Conservation (phyloP, 2,113 vertebrate species). For the Gymnorhina tibicen region DNA sequence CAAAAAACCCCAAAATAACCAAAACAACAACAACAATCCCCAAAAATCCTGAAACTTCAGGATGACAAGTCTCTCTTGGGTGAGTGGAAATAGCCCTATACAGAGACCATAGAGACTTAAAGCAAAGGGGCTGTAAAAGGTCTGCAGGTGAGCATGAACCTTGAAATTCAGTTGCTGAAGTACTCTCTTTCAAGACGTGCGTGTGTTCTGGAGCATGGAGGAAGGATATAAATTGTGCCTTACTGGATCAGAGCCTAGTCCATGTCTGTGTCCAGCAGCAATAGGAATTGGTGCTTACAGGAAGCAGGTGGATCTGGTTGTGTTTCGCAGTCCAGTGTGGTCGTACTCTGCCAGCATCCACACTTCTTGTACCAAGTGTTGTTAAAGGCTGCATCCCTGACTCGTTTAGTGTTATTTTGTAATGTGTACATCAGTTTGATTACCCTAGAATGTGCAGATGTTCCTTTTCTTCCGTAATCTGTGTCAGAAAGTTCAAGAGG, state of each 20-base stretch:
- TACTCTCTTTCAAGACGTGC: background rate
- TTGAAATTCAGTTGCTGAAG: background rate
- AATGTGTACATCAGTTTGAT: background rate
- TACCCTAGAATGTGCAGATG: background rate
- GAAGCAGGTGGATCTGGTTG: background rate
- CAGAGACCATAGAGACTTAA: background rate
- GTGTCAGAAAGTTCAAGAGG: background rate
- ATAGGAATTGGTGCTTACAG: background rate
- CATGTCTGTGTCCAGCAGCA: background rate
- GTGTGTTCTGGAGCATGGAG: background rate
- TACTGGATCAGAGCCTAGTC: background rate
- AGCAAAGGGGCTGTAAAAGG: background rate
- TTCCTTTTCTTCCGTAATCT: background rate
- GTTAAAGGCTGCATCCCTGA: background rate
- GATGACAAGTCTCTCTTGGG: background rate
- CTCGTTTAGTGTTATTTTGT: background rate
- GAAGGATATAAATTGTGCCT: background rate
- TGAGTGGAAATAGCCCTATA: background rate
- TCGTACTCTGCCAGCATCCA: background rate
- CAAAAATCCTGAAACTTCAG: background rate
- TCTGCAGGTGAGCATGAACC: background rate
- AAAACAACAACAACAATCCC: background rate
- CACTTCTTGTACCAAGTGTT: background rate
- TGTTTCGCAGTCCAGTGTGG: background rate
- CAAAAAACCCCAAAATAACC: background rate